A percentile compares a stretch with the other conserved stretches of the same genome.
Evolutionary conservation across 1,140 invertebrate species (phyloP).

Genomic region (Diachasma alloeum): DNA sequence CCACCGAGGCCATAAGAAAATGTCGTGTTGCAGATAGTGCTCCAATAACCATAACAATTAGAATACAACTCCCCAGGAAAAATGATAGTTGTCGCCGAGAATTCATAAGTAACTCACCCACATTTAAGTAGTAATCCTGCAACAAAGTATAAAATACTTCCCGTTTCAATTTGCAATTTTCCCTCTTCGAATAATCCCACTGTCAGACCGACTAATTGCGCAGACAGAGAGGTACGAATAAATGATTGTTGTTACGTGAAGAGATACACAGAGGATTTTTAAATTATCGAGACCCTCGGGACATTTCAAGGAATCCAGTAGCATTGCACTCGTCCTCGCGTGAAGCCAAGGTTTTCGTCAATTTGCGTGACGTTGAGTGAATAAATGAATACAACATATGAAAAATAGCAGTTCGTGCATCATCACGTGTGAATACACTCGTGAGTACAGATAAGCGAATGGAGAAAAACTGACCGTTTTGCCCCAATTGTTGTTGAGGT

Average conservation of each 20-base stretch:
- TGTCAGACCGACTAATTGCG: background rate
- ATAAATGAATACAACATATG: background rate
- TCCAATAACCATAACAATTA: background rate
- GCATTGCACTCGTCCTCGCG: background rate
- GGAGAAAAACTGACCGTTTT: too few species aligned
- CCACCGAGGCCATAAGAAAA: background rate
- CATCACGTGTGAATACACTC: background rate
- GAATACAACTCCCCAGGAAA: background rate
- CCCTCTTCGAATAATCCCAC: background rate
- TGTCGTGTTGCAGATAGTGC: background rate
- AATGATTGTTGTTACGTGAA: conserved; percentile 1
- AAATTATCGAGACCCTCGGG: background rate
- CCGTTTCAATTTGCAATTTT: background rate
- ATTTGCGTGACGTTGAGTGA: background rate
- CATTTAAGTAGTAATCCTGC: background rate
- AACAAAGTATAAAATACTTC: background rate
- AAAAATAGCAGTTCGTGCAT: background rate
- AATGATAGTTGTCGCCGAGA: background rate
- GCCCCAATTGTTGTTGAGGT: too few species aligned
- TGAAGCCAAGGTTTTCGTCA: background rate
- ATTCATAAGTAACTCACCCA: background rate
- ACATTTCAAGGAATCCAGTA: background rate
- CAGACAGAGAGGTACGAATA: background rate
- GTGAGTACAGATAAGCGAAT: background rate
- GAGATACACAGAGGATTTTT: background rate